These are phyloP conservation scores for Tragelaphus imberbis DNA, from an alignment of 2,113 vertebrate species.

Conservation along the genomic window DNA sequence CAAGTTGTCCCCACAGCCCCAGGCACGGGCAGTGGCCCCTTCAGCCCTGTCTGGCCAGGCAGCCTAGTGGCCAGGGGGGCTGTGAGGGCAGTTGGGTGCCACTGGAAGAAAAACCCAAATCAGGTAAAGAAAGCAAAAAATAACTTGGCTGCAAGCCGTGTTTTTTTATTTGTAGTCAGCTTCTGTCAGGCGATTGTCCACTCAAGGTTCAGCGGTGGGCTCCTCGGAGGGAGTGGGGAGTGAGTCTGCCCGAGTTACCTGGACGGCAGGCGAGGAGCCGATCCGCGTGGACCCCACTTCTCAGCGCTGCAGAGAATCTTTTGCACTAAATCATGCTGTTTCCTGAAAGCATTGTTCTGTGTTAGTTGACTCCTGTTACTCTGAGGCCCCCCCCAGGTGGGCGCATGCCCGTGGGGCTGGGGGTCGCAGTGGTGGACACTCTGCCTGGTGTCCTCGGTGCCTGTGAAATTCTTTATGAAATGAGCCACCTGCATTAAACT, in stretches of 20 bases:
- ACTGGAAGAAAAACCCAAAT: background rate
- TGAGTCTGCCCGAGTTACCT: rapidly evolving
- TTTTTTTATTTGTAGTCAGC: background rate
- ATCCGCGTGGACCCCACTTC: background rate
- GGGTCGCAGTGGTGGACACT: background rate
- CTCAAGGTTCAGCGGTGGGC: background rate
- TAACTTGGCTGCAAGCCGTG: rapidly evolving
- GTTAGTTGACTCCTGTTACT: background rate
- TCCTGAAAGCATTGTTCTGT: conserved; percentile 17
- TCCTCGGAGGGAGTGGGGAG: rapidly evolving
- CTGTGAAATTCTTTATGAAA: conserved; percentile 66
- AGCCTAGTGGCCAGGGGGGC: background rate
- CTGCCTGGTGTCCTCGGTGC: conserved; percentile 68
- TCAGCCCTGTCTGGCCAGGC: background rate
- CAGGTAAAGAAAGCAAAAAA: background rate
- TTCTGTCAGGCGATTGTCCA: rapidly evolving
- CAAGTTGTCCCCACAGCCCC: background rate
- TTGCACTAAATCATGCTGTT: conserved; percentile 46
- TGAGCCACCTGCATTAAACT: conserved; percentile 77
- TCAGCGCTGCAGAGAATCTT: background rate
- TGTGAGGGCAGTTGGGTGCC: background rate
- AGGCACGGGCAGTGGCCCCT: background rate
- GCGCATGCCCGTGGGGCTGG: background rate
- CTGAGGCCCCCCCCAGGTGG: background rate
- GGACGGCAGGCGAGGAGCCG: background rate